Evolutionary conservation across 2,888 invertebrate species (phyloP), one percentile per base, ranked within the genome.

Genomic region (Lepas anatifera): DNA sequence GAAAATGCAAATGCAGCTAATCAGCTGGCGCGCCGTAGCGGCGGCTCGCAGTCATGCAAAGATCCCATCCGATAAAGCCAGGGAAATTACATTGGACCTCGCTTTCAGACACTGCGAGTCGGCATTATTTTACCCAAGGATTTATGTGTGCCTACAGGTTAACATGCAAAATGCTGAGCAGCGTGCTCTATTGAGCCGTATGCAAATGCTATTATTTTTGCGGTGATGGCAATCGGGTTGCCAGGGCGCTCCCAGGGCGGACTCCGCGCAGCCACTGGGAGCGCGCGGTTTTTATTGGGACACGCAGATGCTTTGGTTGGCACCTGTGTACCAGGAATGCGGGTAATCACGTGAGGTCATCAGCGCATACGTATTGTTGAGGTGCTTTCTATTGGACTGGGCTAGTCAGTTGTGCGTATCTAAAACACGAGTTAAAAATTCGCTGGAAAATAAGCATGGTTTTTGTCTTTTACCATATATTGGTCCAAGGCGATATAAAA

Each of bases 201-300:
- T 66, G 64, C 64, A 66, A 66, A 66, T 66, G 18, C 39, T 66
- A 66, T 66, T 66, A 66, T 66, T 66, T 66, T 66, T 66, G 64
- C 32, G 58, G 58, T 35, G 58, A 58, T 58, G 32, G 32, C 58
- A 58, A 58, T 58, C 58, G 35, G 58, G 58, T 58, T 58, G 58
- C 32, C 32, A 32, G 7, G 58, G 32, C 3, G 6, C 58, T 16
- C 7, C 27, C 29, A 22, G 22, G 10, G 58, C 32, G 10, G 3
- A n/a, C n/a, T n/a, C n/a, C n/a, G n/a, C n/a, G n/a, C n/a, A 11
- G 58, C 2, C 58, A 35, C 32, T 58, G 58, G 58, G 58, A 58
- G 13, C 22, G 48, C 0, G 58, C 32, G 7, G 32, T 32, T 58
- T 58, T 58, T 18, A 22, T 18, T 29, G 32, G 52, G 52, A 7